Evolutionary conservation across 2,113 vertebrate genomes (phyloP).

Genomic region (Halichoeres trimaculatus): DNA sequence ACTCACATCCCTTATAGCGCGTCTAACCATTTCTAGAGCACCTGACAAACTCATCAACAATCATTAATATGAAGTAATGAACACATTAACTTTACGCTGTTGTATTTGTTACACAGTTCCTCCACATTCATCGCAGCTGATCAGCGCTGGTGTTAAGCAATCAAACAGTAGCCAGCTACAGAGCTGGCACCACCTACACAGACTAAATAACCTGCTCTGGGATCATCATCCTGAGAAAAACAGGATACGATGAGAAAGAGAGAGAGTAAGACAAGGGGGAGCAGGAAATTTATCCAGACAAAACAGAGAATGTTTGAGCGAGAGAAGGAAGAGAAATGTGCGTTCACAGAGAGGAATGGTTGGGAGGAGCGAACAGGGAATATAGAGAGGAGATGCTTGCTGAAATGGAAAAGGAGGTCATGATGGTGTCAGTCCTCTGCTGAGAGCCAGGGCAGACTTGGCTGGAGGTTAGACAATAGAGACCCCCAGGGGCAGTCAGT

Average conservation of each 20-base stretch:
- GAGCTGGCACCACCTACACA: conserved; percentile 42
- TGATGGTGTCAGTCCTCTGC: conserved; percentile 46
- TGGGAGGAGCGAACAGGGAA: conserved; percentile 23
- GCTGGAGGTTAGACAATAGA: conserved; percentile 47
- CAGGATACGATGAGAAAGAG: neutral
- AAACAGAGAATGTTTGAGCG: conserved; percentile 22
- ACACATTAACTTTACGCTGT: neutral
- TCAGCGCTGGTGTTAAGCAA: neutral
- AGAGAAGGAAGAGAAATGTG: conserved; percentile 5
- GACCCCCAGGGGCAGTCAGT: conserved; percentile 16
- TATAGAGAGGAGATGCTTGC: conserved; percentile 41
- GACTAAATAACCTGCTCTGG: conserved; percentile 33
- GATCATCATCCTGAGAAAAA: conserved; percentile 22
- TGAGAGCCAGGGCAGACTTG: conserved; percentile 39
- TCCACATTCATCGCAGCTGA: neutral
- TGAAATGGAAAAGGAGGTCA: conserved; percentile 65
- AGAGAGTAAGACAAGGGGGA: conserved; percentile 4
- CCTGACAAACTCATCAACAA: neutral
- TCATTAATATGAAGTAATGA: neutral
- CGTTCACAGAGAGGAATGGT: neutral
- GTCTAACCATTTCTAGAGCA: too few relatives aligned
- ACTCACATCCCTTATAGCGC: neutral
- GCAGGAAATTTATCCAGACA: conserved; percentile 28
- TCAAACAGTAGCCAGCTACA: conserved; percentile 8
- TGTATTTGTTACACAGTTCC: neutral